phyloP scores from a whole-genome alignment of 1,140 invertebrate genomes.

The Archegozetes longisetosus region DNA sequence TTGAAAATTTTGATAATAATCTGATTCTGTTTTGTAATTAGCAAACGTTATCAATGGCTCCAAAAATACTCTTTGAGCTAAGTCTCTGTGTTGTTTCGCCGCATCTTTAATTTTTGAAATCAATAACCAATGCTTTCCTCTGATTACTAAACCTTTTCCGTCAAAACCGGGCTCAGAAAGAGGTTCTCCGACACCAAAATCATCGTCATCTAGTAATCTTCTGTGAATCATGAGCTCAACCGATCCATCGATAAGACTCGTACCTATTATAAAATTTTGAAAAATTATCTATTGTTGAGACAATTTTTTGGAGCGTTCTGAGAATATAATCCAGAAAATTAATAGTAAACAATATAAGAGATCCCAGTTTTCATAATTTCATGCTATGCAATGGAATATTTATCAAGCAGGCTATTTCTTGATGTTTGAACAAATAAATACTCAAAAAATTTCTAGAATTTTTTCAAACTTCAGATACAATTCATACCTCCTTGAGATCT shows the following conservation, averaged over 20 bases:
- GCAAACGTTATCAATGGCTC: slow-evolving; percentile 31
- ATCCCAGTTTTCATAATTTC: no score
- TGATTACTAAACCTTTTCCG: slow-evolving; percentile 54
- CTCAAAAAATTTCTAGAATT: no score
- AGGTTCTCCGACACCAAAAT: slow-evolving; percentile 76
- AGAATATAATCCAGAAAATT: no score
- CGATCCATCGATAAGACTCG: slow-evolving; percentile 38
- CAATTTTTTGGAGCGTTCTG: no score
- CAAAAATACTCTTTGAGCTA: slow-evolving; percentile 32
- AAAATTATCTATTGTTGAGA: no score
- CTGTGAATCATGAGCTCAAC: slow-evolving; percentile 45
- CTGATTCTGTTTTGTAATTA: slow-evolving; percentile 13
- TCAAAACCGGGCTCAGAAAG: slow-evolving; percentile 60
- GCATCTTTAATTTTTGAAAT: slow-evolving; percentile 24
- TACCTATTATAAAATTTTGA: no score
- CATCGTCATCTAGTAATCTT: slow-evolving; percentile 65
- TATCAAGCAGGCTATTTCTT: no score
- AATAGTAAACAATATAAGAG: no score
- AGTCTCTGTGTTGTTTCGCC: slow-evolving; percentile 29
- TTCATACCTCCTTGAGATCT: slow-evolving; percentile 78
- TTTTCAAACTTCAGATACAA: no score
- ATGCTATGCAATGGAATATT: no score
- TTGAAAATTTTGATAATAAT: not conserved
- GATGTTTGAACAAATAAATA: no score
- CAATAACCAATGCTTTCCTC: slow-evolving; percentile 45